phyloP scores from a whole-genome alignment of 2,797 vertebrate genomes.

The Poeciliopsis turneri region DNA sequence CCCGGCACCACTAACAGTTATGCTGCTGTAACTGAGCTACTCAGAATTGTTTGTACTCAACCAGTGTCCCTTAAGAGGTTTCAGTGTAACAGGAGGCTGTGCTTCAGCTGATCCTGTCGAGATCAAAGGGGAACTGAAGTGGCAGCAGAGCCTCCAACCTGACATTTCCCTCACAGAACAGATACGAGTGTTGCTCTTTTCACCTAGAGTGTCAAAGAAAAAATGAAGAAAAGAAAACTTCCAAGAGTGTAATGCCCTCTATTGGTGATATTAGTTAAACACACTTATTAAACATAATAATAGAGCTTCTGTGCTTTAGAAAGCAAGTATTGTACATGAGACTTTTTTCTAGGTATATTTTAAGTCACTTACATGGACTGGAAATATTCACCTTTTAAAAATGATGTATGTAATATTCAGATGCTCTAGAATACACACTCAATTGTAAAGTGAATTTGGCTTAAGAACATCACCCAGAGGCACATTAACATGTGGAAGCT shows the following conservation, averaged over 20 bases:
- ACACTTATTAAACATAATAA: slow-evolving; percentile 22
- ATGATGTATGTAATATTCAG: background rate
- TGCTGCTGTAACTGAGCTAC: slow-evolving; percentile 51
- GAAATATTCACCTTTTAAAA: background rate
- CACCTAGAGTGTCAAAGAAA: no score
- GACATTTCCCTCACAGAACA: slow-evolving; percentile 45
- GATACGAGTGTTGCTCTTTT: background rate
- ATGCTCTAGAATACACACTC: background rate
- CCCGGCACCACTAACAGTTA: background rate
- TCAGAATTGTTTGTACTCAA: slow-evolving; percentile 29
- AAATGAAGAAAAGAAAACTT: background rate
- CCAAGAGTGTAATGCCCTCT: slow-evolving; percentile 57
- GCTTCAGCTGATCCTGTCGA: slow-evolving; percentile 26
- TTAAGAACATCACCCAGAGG: background rate
- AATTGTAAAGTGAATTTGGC: background rate
- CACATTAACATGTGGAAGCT: background rate
- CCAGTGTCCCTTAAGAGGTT: slow-evolving; percentile 23
- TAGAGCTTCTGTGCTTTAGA: background rate
- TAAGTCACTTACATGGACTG: background rate
- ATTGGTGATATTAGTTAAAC: slow-evolving; percentile 34
- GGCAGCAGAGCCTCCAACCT: slow-evolving; percentile 14
- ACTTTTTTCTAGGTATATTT: background rate
- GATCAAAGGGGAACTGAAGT: slow-evolving; percentile 51
- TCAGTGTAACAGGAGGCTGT: slow-evolving; percentile 45
- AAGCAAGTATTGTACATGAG: background rate